Percentiles rank a stretch among this genome's conserved stretches.
These are phyloP conservation scores for Harmothoe impar DNA, from an alignment of 2,888 invertebrate species.

Conservation along the genomic window DNA sequence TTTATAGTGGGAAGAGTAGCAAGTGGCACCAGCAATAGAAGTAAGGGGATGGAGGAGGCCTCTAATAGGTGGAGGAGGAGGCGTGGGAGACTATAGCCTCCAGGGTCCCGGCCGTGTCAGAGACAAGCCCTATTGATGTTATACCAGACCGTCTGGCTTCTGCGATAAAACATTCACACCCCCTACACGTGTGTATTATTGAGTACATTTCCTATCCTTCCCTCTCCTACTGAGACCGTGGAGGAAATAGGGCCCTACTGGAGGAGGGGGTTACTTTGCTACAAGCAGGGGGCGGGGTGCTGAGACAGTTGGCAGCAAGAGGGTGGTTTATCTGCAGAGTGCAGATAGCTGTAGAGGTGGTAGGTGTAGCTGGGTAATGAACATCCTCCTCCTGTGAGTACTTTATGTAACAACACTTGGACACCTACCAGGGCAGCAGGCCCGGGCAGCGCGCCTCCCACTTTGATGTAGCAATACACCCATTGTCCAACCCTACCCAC, in stretches of 20 bases:
- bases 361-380: neutral
- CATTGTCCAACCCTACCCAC: neutral
- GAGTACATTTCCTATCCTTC: neutral
- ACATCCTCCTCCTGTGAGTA: too few relatives aligned
- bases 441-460: neutral
- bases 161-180: neutral
- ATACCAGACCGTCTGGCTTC: neutral
- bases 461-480: neutral
- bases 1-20: neutral
- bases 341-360: neutral
- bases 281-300: too few relatives aligned
- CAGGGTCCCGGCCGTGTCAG: constrained; percentile 2
- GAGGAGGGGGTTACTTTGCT: too few relatives aligned
- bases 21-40: neutral
- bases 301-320: too few relatives aligned
- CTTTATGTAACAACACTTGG: neutral
- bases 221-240: neutral
- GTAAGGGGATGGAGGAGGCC: neutral
- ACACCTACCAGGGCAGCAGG: neutral
- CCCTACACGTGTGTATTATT: constrained; percentile 12
- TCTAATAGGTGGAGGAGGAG: neutral
- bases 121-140: constrained; percentile 12
- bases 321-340: too few relatives aligned
- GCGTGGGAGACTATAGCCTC: neutral
- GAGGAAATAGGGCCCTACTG: too few relatives aligned